Evolutionary conservation across 2,797 vertebrate species (phyloP).

Genomic region (Onychomys torridus): DNA sequence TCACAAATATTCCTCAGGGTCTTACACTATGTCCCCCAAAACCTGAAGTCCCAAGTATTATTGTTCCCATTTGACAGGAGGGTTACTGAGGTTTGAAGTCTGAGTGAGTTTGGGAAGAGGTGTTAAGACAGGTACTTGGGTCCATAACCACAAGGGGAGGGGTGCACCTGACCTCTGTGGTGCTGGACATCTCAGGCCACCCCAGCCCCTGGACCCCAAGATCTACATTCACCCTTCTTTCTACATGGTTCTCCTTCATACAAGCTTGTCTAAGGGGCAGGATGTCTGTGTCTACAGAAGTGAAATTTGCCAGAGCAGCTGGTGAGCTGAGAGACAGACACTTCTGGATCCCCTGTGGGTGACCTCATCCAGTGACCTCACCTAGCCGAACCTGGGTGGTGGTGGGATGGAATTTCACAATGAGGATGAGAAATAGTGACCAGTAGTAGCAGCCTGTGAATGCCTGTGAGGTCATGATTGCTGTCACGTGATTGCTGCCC

Average conservation of each 20-base stretch:
- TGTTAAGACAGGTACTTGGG: not conserved
- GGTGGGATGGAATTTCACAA: not conserved
- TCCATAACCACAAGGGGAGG: not conserved
- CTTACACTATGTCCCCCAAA: rapidly evolving
- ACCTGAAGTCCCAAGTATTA: not conserved
- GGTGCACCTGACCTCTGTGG: not conserved
- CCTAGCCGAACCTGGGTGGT: not conserved
- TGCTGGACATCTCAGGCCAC: not conserved
- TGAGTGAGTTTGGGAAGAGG: not conserved
- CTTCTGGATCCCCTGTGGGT: not conserved
- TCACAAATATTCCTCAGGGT: rapidly evolving
- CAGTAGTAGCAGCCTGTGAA: rapidly evolving
- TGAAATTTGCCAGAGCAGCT: not conserved
- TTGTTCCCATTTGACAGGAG: not conserved
- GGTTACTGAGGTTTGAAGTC: not conserved
- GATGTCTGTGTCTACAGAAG: not conserved
- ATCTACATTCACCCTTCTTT: rapidly evolving
- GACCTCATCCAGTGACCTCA: not conserved
- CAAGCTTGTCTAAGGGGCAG: not conserved
- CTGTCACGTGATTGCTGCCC: too few species aligned
- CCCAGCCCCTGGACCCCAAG: rapidly evolving
- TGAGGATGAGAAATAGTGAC: rapidly evolving
- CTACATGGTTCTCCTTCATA: not conserved
- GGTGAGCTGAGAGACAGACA: not conserved
- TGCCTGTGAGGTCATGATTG: not conserved